Evolutionary conservation across 2,797 vertebrate genomes (phyloP).

Genomic region (Prunella strophiata): DNA sequence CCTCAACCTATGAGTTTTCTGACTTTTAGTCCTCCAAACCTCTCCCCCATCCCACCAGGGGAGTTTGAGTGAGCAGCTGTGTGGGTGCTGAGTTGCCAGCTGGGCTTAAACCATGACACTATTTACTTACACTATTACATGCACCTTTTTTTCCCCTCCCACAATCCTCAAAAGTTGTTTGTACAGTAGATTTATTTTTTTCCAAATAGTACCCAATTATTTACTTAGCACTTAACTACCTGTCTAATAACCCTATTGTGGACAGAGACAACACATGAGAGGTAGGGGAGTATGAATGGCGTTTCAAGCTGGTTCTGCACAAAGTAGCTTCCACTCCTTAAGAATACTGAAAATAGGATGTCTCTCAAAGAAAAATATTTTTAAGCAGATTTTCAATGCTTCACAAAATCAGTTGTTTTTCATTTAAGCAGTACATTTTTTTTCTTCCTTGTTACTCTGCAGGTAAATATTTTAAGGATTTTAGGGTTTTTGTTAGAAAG

Average conservation of each 20-base stretch:
- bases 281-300: neutral
- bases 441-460: neutral
- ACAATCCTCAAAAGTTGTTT: neutral
- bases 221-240: neutral
- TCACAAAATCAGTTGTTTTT: neutral
- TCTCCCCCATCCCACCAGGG: neutral
- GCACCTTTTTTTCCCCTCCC: neutral
- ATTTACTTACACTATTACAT: neutral
- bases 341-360: neutral
- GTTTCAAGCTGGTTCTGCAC: neutral
- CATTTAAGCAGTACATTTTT: neutral
- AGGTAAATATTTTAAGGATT: neutral
- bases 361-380: neutral
- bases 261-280: neutral
- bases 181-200: neutral
- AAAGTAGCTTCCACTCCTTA: neutral
- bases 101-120: neutral
- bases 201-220: neutral
- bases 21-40: neutral
- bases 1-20: neutral
- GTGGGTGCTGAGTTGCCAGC: neutral
- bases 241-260: neutral
- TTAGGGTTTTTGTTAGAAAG: neutral
- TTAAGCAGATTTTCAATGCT: neutral
- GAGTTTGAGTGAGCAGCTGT: neutral